Percentiles rank a stretch among this genome's conserved stretches.
phyloP scores from a whole-genome alignment of 2,113 vertebrate species.

The Camelus dromedarius region DNA sequence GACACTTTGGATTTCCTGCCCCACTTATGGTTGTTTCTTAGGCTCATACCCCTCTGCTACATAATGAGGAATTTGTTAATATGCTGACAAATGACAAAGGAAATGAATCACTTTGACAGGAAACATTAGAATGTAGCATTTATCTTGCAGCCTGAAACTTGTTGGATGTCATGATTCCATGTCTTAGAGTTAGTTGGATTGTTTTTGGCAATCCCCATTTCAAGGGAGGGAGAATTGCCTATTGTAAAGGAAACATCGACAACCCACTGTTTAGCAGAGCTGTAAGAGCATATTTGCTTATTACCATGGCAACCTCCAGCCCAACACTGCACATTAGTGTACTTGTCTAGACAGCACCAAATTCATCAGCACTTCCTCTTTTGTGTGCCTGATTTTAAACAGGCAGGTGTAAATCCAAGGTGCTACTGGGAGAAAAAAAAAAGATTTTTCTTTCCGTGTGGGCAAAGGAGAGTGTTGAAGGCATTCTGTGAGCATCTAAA shows the following conservation, averaged over 20 bases:
- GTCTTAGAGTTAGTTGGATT: conserved; percentile 57
- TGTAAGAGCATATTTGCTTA: conserved; percentile 77
- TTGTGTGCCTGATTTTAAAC: conserved; percentile 69
- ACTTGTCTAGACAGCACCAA: conserved; percentile 79
- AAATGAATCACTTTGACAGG: conserved; percentile 70
- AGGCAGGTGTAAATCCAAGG: conserved; percentile 68
- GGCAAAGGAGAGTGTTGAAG: neutral
- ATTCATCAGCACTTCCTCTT: conserved; percentile 70
- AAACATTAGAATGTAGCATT: conserved; percentile 52
- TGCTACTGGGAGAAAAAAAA: conserved; percentile 47
- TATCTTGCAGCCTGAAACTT: conserved; percentile 48
- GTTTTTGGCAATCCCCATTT: conserved; percentile 76
- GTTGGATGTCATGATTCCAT: conserved; percentile 48
- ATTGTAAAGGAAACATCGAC: conserved; percentile 73
- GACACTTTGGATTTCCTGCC: conserved; percentile 8
- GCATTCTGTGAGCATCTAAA: conserved; percentile 22
- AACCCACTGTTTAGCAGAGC: conserved; percentile 70
- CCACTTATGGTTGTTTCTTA: conserved; percentile 37
- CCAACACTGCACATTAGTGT: conserved; percentile 57
- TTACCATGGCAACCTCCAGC: conserved; percentile 78
- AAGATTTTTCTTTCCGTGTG: conserved; percentile 12
- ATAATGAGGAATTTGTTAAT: conserved; percentile 60
- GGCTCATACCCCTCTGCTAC: neutral
- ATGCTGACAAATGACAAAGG: conserved; percentile 61
- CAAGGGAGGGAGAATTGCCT: conserved; percentile 72